Percentiles rank a stretch among this genome's conserved stretches.
Conservation (phyloP, 2,113 vertebrate genomes). For the Gymnocephalus cernua region DNA sequence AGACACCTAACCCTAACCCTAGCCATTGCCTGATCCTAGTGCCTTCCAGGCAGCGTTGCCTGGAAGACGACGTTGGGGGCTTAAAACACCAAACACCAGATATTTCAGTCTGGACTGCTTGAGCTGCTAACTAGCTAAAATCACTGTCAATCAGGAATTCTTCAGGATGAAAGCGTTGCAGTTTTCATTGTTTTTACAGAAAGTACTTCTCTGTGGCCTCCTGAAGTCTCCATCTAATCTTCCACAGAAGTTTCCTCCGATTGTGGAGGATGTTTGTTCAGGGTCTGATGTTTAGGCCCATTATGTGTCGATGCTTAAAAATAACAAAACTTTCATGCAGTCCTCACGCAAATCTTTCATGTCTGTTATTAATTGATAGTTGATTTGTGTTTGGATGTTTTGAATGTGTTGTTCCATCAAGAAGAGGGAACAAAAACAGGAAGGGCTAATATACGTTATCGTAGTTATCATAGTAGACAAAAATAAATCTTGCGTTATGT, state of each 20-base stretch:
- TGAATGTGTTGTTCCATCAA: neutral
- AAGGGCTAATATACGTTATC: too few species aligned
- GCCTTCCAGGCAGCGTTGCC: too few species aligned
- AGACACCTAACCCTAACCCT: too few species aligned
- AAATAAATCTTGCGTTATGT: too few species aligned
- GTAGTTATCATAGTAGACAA: too few species aligned
- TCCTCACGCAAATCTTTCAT: neutral
- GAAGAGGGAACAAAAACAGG: neutral
- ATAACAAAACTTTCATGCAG: neutral
- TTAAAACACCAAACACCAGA: too few species aligned
- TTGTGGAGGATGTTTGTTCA: slow-evolving; percentile 36
- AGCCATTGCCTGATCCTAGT: too few species aligned
- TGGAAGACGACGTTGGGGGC: too few species aligned
- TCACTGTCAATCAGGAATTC: too few species aligned
- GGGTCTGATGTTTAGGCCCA: neutral
- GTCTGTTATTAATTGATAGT: neutral
- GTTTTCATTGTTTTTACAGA: neutral
- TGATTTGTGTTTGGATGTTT: neutral
- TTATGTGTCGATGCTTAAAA: neutral
- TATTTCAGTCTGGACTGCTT: too few species aligned
- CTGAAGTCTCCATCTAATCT: slow-evolving; percentile 4
- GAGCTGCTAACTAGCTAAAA: neutral
- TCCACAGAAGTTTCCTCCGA: slow-evolving; percentile 25
- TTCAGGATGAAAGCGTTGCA: neutral
- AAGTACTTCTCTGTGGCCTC: neutral